These are phyloP conservation scores for Drosophila setifemur DNA, from an alignment of 1,140 invertebrate species.

Conservation along the genomic window DNA sequence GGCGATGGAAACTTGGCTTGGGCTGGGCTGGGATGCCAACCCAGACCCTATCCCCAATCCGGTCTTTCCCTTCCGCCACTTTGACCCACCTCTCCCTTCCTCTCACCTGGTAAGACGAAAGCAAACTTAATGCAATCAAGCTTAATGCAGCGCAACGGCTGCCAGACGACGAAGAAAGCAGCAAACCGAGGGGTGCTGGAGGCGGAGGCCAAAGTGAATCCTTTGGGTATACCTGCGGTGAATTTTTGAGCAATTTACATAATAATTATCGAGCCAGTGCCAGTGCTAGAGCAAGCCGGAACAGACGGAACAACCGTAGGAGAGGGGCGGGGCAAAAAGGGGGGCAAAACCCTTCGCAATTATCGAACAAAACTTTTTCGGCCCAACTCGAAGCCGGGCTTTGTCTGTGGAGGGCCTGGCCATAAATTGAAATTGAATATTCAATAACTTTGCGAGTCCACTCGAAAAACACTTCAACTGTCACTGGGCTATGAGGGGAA, in stretches of 20 bases:
- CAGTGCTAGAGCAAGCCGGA: constrained; percentile 3
- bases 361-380: constrained; percentile 72
- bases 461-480: neutral
- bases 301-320: neutral
- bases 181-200: neutral
- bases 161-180: constrained; percentile 40
- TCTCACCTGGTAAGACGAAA: constrained; percentile 47
- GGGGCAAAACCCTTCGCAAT: constrained; percentile 40
- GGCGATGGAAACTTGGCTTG: constrained; percentile 18
- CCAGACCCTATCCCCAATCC: neutral
- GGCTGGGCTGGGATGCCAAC: neutral
- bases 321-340: constrained; percentile 23
- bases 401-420: constrained; percentile 7
- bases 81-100: neutral
- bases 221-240: constrained; percentile 74
- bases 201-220: constrained; percentile 62
- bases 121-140: constrained; percentile 79
- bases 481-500: neutral
- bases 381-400: constrained; percentile 37
- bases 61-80: neutral
- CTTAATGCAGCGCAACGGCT: constrained; percentile 75
- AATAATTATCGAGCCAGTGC: constrained; percentile 70
- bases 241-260: constrained; percentile 80
- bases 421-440: constrained; percentile 49
- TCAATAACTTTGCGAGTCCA: constrained; percentile 3